Conservation (phyloP, 2,113 vertebrate species). For the Mellivora capensis region DNA sequence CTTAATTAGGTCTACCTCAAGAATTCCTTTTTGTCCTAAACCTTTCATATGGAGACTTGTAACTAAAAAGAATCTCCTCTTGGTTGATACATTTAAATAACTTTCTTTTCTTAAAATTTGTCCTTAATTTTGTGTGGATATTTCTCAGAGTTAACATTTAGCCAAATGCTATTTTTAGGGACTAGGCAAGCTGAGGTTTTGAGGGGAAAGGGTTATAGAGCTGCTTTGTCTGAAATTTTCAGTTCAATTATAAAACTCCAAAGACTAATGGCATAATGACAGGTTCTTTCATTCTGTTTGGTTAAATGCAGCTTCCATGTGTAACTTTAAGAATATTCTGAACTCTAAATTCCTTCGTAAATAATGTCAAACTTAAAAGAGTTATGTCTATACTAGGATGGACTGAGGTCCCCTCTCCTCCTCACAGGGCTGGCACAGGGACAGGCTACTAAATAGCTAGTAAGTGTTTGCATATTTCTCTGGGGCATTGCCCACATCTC, state of each 20-base stretch:
- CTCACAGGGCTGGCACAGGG: too few species aligned
- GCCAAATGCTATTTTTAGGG: neutral
- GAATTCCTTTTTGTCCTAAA: conserved; percentile 41
- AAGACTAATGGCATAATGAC: neutral
- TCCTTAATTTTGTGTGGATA: neutral
- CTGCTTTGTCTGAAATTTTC: neutral
- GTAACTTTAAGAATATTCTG: neutral
- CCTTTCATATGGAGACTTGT: conserved; percentile 40
- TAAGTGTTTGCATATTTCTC: neutral
- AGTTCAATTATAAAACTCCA: neutral
- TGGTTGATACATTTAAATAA: conserved; percentile 27
- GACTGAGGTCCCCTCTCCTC: too few species aligned
- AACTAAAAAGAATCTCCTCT: neutral
- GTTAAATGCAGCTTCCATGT: neutral
- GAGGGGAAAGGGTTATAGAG: neutral
- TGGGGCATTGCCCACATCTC: neutral
- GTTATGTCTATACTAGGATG: rapidly evolving
- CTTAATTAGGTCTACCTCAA: conserved; percentile 51
- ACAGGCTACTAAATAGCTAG: neutral
- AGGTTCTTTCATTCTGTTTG: neutral
- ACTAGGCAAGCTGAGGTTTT: neutral
- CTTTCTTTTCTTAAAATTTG: conserved; percentile 1
- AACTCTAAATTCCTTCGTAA: neutral
- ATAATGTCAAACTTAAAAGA: neutral
- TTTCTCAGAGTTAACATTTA: conserved; percentile 1